Percentiles rank a stretch among this genome's conserved stretches.
Evolutionary conservation across 2,888 invertebrate genomes (phyloP).

Genomic region (Pseudeuparius sepicola): DNA sequence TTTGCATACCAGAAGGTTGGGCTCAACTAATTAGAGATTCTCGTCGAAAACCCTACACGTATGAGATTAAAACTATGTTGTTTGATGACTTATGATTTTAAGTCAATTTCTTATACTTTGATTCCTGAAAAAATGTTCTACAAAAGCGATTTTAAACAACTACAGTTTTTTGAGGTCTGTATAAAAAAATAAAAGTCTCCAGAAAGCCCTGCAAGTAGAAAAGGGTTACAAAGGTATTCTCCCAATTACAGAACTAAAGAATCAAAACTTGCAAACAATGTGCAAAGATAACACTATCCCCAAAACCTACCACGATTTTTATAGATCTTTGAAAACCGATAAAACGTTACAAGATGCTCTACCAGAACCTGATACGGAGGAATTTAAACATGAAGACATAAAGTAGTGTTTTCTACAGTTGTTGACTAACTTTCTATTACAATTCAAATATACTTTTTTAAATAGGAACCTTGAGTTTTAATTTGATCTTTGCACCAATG

Average conservation of each 20-base stretch:
- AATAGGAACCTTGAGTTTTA: too few species aligned
- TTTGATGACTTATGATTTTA: slow-evolving; percentile 20
- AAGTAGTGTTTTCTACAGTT: too few species aligned
- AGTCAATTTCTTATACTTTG: too few species aligned
- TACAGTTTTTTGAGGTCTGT: too few species aligned
- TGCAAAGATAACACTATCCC: background rate
- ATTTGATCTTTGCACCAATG: too few species aligned
- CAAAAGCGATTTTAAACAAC: too few species aligned
- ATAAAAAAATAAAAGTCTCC: too few species aligned
- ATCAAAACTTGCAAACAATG: slow-evolving; percentile 4
- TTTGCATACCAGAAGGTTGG: slow-evolving; percentile 26
- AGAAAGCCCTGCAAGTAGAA: too few species aligned
- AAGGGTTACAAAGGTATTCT: background rate
- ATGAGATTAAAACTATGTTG: slow-evolving; percentile 15
- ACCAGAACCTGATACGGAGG: slow-evolving; percentile 1
- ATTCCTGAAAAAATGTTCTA: too few species aligned
- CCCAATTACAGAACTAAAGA: background rate
- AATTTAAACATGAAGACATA: slow-evolving; percentile 1
- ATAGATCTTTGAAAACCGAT: slow-evolving; percentile 1
- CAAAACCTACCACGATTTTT: background rate
- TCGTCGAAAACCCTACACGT: slow-evolving; percentile 19
- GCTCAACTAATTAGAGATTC: slow-evolving; percentile 22
- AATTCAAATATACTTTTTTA: too few species aligned
- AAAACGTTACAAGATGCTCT: background rate
- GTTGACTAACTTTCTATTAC: too few species aligned